phyloP scores from a whole-genome alignment of 2,888 invertebrate species.

The Cheiracanthium punctorium region DNA sequence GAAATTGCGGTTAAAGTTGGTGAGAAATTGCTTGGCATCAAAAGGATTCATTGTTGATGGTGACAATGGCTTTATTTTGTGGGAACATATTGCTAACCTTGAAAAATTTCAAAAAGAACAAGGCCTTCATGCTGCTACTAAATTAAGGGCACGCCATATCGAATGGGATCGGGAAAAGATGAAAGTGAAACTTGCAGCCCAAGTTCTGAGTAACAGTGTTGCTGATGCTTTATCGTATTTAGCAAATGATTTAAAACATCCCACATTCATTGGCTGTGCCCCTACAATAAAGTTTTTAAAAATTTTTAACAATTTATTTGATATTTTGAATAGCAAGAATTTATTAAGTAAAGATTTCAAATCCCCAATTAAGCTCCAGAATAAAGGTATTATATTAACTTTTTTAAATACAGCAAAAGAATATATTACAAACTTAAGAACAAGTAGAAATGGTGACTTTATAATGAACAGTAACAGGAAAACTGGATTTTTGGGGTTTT shows the following conservation, averaged over 20 bases:
- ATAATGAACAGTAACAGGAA: background rate
- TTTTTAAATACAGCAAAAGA: too few relatives aligned
- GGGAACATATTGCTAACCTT: constrained; percentile 40
- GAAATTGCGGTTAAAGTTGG: background rate
- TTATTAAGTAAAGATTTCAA: constrained; percentile 15
- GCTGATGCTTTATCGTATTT: constrained; percentile 57
- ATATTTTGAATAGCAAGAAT: constrained; percentile 15
- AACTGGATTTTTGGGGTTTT: background rate
- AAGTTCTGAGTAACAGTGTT: constrained; percentile 64
- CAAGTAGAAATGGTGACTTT: background rate
- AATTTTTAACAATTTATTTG: constrained; percentile 10
- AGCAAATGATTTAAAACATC: constrained; percentile 1
- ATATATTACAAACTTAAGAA: too few relatives aligned
- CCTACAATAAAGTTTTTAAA: constrained; percentile 23
- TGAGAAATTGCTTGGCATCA: background rate
- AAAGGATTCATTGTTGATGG: background rate
- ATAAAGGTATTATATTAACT: too few relatives aligned
- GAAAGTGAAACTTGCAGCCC: constrained; percentile 70
- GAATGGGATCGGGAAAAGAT: constrained; percentile 65
- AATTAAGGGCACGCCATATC: constrained; percentile 56
- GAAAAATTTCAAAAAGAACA: constrained; percentile 45
- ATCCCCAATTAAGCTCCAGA: background rate
- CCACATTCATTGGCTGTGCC: constrained; percentile 12
- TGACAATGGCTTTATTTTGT: background rate
- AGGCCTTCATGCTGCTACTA: constrained; percentile 57